Conservation (phyloP, 2,113 vertebrate species). For the Macrotus californicus region DNA sequence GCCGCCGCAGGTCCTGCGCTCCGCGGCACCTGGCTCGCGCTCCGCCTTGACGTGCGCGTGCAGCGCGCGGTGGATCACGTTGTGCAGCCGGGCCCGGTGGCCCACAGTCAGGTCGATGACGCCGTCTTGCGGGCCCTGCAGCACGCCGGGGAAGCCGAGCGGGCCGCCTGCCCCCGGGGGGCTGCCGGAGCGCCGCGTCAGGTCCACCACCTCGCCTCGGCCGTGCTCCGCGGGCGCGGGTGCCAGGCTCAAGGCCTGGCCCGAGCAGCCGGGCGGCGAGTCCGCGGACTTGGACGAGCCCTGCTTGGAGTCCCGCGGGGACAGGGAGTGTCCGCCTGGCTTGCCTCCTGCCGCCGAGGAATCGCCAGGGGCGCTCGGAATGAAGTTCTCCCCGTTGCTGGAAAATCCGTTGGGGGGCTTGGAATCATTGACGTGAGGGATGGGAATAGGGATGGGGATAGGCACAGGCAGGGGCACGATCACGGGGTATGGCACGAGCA, state of each 20-base stretch:
- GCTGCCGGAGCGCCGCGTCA: conserved; percentile 90
- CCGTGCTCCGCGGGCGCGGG: conserved; percentile 81
- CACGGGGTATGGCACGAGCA: conserved; percentile 97
- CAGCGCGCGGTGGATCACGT: conserved; percentile 92
- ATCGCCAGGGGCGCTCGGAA: conserved; percentile 86
- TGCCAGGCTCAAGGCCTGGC: conserved; percentile 86
- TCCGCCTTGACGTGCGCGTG: conserved; percentile 91
- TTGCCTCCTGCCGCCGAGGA: conserved; percentile 80
- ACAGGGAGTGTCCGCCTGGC: conserved; percentile 82
- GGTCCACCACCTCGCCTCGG: conserved; percentile 87
- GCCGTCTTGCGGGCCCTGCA: conserved; percentile 86
- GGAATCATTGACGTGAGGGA: conserved; percentile 88
- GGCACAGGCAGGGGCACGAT: conserved; percentile 97
- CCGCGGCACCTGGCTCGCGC: conserved; percentile 82
- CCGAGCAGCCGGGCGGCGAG: conserved; percentile 85
- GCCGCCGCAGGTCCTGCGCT: conserved; percentile 81
- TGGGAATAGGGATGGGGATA: conserved; percentile 96
- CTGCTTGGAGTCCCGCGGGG: conserved; percentile 86
- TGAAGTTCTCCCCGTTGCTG: conserved; percentile 86
- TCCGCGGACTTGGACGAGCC: conserved; percentile 83
- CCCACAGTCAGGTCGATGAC: conserved; percentile 96
- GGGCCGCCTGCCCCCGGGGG: conserved; percentile 77
- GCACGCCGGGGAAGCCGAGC: conserved; percentile 81
- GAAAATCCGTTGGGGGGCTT: conserved; percentile 89
- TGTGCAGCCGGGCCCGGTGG: conserved; percentile 90